phyloP scores from a whole-genome alignment of 2,888 invertebrate species.

The Mayetiola destructor region DNA sequence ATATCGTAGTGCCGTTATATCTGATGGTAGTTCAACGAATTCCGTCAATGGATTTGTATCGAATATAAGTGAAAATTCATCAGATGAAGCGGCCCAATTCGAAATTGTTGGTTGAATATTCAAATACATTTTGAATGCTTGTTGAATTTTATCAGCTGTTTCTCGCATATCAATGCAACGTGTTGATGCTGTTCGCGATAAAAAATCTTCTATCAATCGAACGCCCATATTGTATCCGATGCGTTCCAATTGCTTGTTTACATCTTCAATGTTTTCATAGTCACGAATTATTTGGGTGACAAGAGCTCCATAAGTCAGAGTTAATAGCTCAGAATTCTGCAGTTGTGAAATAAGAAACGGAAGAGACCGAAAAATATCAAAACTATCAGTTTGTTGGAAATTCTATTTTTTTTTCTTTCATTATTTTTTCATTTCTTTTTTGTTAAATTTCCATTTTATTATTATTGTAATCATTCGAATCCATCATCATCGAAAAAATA shows the following conservation, averaged over 20 bases:
- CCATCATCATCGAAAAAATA: too few relatives aligned
- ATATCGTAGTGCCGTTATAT: conserved; percentile 70
- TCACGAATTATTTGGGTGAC: conserved; percentile 96
- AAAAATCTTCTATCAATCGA: conserved; percentile 90
- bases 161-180: conserved; percentile 92
- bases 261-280: conserved; percentile 91
- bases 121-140: conserved; percentile 63
- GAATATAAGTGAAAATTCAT: conserved; percentile 91
- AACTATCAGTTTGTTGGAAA: too few relatives aligned
- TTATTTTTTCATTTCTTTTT: too few relatives aligned
- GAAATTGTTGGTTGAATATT: conserved; percentile 86
- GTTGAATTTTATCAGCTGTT: conserved; percentile 89
- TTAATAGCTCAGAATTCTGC: conserved; percentile 91
- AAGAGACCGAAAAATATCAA: too few relatives aligned
- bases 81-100: conserved; percentile 86
- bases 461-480: too few relatives aligned
- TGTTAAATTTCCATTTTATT: too few relatives aligned
- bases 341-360: conserved; percentile 23
- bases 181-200: conserved; percentile 78
- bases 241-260: conserved; percentile 88
- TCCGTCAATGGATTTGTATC: conserved; percentile 94
- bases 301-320: conserved; percentile 92
- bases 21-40: conserved; percentile 88
- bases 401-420: too few relatives aligned
- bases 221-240: conserved; percentile 98